Base-by-base conservation (phyloP, 1,140 invertebrate genomes). In the Aphelenchoides fujianensis region DNA sequence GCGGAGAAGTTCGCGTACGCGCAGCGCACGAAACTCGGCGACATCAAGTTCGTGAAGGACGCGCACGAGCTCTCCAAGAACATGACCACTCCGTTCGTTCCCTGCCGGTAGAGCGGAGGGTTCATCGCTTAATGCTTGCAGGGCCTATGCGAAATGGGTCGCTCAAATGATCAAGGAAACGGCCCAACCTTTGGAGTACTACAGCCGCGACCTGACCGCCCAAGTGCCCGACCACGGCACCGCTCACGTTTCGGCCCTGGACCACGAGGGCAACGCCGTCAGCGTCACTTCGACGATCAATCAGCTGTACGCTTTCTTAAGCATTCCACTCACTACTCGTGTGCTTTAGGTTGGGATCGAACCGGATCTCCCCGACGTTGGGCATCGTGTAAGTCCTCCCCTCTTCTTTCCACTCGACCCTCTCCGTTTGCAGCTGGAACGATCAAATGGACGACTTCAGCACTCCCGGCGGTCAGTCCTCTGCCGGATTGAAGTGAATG, bases 1-100 rank as follows among this genome's bases (percentile, higher is more conserved):
- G 89, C 92, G 0, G 91, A 94, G 74, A 98, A 98, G 84, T 93
- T 92, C 85, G 92, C 92, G 0, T 97, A 91, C 82, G 93, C 93
- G 0, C 88, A 89, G 68, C 88, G 94, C 72, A 90, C 90, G 2
- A 88, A 91, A 79, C 84, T 98, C 12, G 94, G 91, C 0, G 95
- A 98, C 87, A 87, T 88, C 9, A 12, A 35, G 30, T 66, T 66
- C 7, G 63, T 66, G n/a, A 66, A 66, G 32, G 63, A 48, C 34
- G 5, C 63, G 16, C 16, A 34, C 16, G 63, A 66, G 1, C 7
- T 66, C 27, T 34, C 36, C 1, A 12, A 12, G 12, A 66, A 66
- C 36, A 84, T 84, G 82, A 83, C 79, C 35, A 84, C 73, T 1
- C 63, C 63, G 63, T 61, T 30, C 12, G n/a, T 16, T 61, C 16